A percentile compares a stretch with the other conserved stretches of the same genome.
phyloP scores from a whole-genome alignment of 2,888 invertebrate genomes.

The Acholoe squamosa region DNA sequence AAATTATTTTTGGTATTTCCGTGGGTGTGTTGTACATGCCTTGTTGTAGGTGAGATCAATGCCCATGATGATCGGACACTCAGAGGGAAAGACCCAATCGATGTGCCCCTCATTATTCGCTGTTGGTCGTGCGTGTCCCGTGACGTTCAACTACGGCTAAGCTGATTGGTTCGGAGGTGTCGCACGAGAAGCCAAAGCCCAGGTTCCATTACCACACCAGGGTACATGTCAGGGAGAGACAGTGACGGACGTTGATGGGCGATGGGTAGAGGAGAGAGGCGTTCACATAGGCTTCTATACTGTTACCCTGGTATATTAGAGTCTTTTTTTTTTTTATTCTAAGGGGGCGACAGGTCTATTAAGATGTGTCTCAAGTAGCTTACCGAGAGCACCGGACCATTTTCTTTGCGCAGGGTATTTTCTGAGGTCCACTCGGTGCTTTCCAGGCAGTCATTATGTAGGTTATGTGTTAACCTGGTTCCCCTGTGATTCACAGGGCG shows the following conservation, averaged over 20 bases:
- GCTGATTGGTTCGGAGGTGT: slow-evolving; percentile 9
- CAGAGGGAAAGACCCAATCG: not conserved
- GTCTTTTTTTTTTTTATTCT: too few relatives aligned
- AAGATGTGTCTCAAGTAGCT: too few relatives aligned
- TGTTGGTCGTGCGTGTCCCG: slow-evolving; percentile 20
- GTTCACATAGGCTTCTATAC: too few relatives aligned
- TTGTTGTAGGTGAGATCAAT: not conserved
- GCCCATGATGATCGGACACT: slow-evolving; percentile 25
- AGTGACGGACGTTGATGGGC: not conserved
- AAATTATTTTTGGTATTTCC: not conserved
- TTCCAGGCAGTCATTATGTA: too few relatives aligned
- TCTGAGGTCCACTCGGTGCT: too few relatives aligned
- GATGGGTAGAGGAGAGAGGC: not conserved
- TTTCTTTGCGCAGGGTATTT: too few relatives aligned
- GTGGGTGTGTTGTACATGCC: not conserved
- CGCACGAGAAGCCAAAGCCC: not conserved
- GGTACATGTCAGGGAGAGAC: slow-evolving; percentile 1
- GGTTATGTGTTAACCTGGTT: too few relatives aligned
- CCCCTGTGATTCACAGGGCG: too few relatives aligned
- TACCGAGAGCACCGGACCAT: too few relatives aligned
- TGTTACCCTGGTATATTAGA: too few relatives aligned
- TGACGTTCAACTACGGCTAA: not conserved
- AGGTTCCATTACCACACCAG: not conserved
- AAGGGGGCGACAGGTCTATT: too few relatives aligned
- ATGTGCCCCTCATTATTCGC: not conserved